Evolutionary conservation across 2,797 vertebrate genomes (phyloP), one percentile per base, ranked within the genome.

Genomic region (Gouania willdenowi): DNA sequence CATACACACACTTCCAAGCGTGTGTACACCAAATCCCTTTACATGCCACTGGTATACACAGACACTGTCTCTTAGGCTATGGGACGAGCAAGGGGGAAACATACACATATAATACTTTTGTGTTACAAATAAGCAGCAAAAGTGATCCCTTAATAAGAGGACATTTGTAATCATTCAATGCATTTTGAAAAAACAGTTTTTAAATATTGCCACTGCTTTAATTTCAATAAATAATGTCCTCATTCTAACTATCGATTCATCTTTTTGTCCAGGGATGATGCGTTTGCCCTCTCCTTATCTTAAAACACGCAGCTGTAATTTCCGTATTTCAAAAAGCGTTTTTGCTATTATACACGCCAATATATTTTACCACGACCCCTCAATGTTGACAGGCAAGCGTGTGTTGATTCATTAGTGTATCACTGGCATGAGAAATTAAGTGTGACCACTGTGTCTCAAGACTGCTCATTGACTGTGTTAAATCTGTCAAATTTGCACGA

Each of bases 331-430:
- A 74, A 69, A 72, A 63, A 55, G 57, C 67, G 35, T 52, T 74
- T 75, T 72, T 69, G 58, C 51, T 54, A 41, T 70, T 77, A 66
- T 57, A 41, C 2, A 38, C 44, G 53, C 34, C 71, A 61, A 69
- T 67, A 27, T 61, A 71, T 81, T 79, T 77, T 60, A 68, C 62
- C 63, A 54, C 60, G 63, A 73, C 77, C 75, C 57, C 61, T 79
- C 36, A 35, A 57, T 71, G 75, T 56, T 79, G 80, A 82, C 66
- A 79, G 66, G 75, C 77, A 50, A 64, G 67, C 59, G 71, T 66
- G 78, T 83, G 81, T 81, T 82, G 71, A 84, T 84, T 81, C 72
- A 82, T 83, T 82, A 81, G 73, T 65, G 68, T 75, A 73, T 79
- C 74, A 71, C 75, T 81, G 80, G 82, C 83, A 81, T 64, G 77